A percentile compares a stretch with the other conserved stretches of the same genome.
phyloP scores from a whole-genome alignment of 2,888 invertebrate genomes.

The Tetragnatha montana region DNA sequence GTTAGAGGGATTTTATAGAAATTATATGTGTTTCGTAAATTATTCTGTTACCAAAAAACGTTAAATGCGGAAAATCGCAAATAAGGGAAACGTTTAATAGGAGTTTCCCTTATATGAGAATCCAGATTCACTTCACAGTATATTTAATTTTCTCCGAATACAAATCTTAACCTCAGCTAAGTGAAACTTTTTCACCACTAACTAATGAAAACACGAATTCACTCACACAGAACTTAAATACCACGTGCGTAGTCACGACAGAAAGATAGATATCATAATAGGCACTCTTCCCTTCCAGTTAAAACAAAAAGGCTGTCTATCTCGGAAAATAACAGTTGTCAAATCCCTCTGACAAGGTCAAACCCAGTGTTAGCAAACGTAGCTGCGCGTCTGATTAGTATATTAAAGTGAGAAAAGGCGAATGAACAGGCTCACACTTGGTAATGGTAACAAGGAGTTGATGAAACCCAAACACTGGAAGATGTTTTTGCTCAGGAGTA shows the following conservation, averaged over 20 bases:
- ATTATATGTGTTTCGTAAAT: too few relatives aligned
- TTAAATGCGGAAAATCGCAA: too few relatives aligned
- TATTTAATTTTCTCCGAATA: too few relatives aligned
- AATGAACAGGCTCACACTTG: not conserved
- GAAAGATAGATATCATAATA: not conserved
- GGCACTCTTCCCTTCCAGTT: not conserved
- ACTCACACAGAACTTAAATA: not conserved
- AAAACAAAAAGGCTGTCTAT: conserved; percentile 1
- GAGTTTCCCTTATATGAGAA: too few relatives aligned
- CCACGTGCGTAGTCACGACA: not conserved
- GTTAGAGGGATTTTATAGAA: too few relatives aligned
- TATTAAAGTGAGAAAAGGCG: not conserved
- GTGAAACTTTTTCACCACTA: not conserved
- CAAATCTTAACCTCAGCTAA: too few relatives aligned
- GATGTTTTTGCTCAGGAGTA: not conserved
- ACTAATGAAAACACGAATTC: not conserved
- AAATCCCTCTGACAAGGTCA: not conserved
- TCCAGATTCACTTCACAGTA: too few relatives aligned
- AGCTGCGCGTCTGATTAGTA: not conserved
- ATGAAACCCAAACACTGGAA: not conserved
- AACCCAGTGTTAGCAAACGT: not conserved
- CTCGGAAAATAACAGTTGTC: not conserved
- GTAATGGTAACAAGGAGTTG: not conserved
- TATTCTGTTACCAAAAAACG: too few relatives aligned
- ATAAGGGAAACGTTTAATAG: too few relatives aligned